Conservation (phyloP, 2,113 vertebrate species). For the Aphelocoma coerulescens region DNA sequence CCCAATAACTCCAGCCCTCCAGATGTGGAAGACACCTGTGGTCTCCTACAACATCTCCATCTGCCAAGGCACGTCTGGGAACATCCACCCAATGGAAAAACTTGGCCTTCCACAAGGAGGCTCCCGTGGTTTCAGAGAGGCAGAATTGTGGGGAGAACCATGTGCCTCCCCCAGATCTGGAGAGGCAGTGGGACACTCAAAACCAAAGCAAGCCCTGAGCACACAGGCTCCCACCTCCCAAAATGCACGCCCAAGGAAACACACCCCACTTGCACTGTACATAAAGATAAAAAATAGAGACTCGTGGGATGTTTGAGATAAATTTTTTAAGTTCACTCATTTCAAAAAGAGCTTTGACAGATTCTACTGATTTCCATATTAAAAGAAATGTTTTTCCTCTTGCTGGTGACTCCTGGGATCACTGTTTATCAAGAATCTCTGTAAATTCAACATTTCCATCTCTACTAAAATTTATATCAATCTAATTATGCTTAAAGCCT, state of each 20-base stretch:
- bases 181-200: not conserved
- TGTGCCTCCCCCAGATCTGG: rapidly evolving
- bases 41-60: not conserved
- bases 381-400: not conserved
- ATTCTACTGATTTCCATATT: not conserved
- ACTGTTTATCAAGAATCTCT: not conserved
- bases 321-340: not conserved
- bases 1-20: not conserved
- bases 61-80: not conserved
- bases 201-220: not conserved
- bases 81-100: not conserved
- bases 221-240: not conserved
- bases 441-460: not conserved
- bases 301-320: not conserved
- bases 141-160: too few relatives aligned
- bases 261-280: not conserved
- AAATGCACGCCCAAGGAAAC: not conserved
- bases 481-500: not conserved
- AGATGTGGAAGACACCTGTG: not conserved
- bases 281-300: not conserved
- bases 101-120: not conserved
- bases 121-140: not conserved
- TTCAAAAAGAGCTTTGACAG: not conserved
- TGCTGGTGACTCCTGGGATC: not conserved
- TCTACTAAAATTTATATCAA: not conserved